phyloP scores from a whole-genome alignment of 2,888 invertebrate genomes.

The Drosophila limbata region DNA sequence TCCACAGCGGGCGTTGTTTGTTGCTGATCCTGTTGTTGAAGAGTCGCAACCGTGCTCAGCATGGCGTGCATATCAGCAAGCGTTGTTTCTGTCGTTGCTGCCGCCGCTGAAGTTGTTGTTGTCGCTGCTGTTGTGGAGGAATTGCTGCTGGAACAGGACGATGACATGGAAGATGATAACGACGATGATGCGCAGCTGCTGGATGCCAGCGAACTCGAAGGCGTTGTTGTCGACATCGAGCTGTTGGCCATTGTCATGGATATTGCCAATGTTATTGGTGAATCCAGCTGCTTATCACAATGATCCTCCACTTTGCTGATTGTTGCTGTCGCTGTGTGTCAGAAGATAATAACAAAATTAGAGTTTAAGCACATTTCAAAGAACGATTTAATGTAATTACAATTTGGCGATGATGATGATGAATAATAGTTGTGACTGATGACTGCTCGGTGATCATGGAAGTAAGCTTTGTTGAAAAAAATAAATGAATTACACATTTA shows the following conservation, averaged over 20 bases:
- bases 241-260: conserved; percentile 53
- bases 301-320: conserved; percentile 63
- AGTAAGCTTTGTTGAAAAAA: conserved; percentile 51
- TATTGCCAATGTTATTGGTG: conserved; percentile 38
- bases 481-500: not conserved
- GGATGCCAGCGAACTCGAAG: conserved; percentile 61
- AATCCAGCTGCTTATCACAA: conserved; percentile 75
- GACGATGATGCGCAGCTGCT: conserved; percentile 75
- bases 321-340: conserved; percentile 44
- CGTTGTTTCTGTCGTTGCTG: conserved; percentile 44
- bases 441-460: conserved; percentile 64
- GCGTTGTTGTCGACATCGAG: conserved; percentile 65
- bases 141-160: conserved; percentile 71
- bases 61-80: conserved; percentile 70
- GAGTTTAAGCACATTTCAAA: not conserved
- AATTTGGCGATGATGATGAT: conserved; percentile 70
- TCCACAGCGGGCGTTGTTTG: conserved; percentile 48
- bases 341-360: conserved; percentile 1
- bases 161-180: conserved; percentile 70
- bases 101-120: conserved; percentile 40
- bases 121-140: conserved; percentile 57
- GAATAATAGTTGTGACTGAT: conserved; percentile 62
- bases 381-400: conserved; percentile 39
- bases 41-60: conserved; percentile 68
- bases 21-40: conserved; percentile 62